A percentile compares a stretch with the other conserved stretches of the same genome.
Evolutionary conservation across 2,888 invertebrate species (phyloP).

Genomic region (Tanytarsus gracilentus): DNA sequence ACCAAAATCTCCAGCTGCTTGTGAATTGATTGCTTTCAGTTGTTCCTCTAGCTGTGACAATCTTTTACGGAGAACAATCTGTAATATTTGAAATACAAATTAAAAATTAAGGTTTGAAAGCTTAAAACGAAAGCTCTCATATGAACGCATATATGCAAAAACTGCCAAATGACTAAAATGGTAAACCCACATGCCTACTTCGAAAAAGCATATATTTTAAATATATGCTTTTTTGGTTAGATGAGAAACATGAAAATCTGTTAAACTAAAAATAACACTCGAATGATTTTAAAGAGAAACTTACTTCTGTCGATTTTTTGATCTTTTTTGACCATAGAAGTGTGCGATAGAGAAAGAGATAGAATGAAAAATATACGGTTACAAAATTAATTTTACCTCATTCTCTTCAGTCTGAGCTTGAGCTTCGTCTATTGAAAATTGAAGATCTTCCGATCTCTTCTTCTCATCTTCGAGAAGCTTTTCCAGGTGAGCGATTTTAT

Average conservation of each 20-base stretch:
- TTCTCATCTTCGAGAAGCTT: conserved; percentile 66
- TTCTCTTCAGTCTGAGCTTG: neutral
- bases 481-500: conserved; percentile 51
- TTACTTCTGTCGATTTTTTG: neutral
- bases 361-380: neutral
- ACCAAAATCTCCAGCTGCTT: conserved; percentile 16
- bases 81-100: neutral
- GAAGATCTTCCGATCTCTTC: conserved; percentile 78
- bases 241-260: neutral
- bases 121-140: too few species aligned
- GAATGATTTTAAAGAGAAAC: neutral
- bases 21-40: neutral
- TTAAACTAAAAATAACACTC: neutral
- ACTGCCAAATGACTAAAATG: too few species aligned
- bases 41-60: neutral
- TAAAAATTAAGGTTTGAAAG: neutral
- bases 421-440: conserved; percentile 87
- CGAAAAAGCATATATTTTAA: too few species aligned
- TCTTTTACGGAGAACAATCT: neutral
- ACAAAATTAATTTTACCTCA: neutral
- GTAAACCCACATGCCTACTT: too few species aligned
- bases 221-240: too few species aligned
- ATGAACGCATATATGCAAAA: neutral
- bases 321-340: neutral
- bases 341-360: neutral